These are phyloP conservation scores for Morone chrysops DNA, from an alignment of 2,113 vertebrate genomes.

Conservation along the genomic window DNA sequence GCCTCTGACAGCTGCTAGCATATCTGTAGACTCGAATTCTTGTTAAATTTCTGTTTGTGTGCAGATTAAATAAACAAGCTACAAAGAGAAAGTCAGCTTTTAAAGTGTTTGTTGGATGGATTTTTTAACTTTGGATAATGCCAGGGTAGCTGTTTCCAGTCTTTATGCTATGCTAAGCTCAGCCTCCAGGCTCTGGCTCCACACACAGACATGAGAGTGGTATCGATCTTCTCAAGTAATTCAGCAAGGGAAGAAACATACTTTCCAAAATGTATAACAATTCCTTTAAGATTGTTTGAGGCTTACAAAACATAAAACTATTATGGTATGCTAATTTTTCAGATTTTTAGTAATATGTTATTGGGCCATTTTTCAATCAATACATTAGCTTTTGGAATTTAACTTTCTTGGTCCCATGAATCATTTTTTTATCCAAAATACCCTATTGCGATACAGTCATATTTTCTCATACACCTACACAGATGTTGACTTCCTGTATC, in stretches of 20 bases:
- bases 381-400: too few relatives aligned
- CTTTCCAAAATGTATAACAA: not conserved
- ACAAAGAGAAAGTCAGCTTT: too few relatives aligned
- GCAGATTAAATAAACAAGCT: too few relatives aligned
- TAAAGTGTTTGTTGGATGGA: not conserved
- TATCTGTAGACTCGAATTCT: too few relatives aligned
- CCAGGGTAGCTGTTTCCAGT: not conserved
- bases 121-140: not conserved
- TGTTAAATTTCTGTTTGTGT: too few relatives aligned
- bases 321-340: not conserved
- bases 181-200: not conserved
- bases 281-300: not conserved
- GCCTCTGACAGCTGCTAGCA: too few relatives aligned
- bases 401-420: not conserved
- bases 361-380: not conserved
- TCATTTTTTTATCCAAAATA: not conserved
- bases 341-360: not conserved
- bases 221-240: not conserved
- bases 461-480: not conserved
- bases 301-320: not conserved
- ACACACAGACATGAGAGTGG: not conserved
- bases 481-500: constrained; percentile 33
- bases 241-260: not conserved
- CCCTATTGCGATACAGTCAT: not conserved
- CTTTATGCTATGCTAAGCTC: not conserved